Conservation (phyloP, 2,888 invertebrate species). For the Caenorhabditis macrosperma region DNA sequence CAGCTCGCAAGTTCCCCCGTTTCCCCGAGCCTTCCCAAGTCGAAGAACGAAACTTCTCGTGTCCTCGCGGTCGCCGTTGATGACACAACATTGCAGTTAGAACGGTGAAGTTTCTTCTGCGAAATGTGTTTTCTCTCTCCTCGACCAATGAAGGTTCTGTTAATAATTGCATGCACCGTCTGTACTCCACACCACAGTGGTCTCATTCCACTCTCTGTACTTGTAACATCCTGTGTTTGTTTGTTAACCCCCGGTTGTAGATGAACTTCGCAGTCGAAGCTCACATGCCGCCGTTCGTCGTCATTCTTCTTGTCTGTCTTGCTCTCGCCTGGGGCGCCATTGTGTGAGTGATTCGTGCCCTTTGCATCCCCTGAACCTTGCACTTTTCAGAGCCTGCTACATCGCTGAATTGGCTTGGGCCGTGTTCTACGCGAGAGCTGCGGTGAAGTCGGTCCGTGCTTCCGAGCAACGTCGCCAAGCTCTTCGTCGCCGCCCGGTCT, state of each 20-base stretch:
- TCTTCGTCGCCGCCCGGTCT: not conserved
- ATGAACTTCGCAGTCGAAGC: conserved; percentile 5
- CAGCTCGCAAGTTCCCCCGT: too few relatives aligned
- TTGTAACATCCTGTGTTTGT: not conserved
- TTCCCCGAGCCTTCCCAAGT: too few relatives aligned
- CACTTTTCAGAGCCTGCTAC: conserved; percentile 18
- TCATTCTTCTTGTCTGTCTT: conserved; percentile 12
- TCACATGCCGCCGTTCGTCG: not conserved
- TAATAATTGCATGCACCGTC: not conserved
- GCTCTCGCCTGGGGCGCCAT: conserved; percentile 14
- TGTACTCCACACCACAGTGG: not conserved
- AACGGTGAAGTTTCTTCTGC: not conserved
- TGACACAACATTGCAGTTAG: not conserved
- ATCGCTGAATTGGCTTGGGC: conserved; percentile 30
- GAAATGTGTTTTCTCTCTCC: not conserved
- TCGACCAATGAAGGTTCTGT: not conserved
- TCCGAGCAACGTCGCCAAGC: not conserved
- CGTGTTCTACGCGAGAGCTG: conserved; percentile 8
- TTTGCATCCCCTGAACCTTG: not conserved
- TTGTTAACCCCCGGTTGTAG: not conserved
- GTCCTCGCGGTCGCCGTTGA: not conserved
- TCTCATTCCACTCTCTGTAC: not conserved
- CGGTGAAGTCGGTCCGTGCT: not conserved
- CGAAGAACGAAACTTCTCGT: too few relatives aligned
- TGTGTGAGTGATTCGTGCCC: conserved; percentile 10